phyloP scores from a whole-genome alignment of 2,797 vertebrate genomes.

The Dallia pectoralis region DNA sequence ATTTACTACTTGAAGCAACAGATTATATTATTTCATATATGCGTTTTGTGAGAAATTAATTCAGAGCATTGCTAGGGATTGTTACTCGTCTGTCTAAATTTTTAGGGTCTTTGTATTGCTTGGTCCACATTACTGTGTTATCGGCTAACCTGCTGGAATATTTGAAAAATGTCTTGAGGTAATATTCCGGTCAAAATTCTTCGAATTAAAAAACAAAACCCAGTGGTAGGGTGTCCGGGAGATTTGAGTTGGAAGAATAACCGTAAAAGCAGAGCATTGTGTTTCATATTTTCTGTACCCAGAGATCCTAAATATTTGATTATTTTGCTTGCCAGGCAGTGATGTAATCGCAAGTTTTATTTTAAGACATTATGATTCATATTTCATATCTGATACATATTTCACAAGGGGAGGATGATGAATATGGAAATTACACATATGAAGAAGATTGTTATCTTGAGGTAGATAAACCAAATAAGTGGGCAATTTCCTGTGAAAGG shows the following conservation, averaged over 20 bases:
- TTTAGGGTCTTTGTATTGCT: background rate
- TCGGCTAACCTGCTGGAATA: background rate
- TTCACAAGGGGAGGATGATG: slow-evolving; percentile 36
- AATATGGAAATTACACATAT: slow-evolving; percentile 30
- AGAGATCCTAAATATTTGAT: slow-evolving; percentile 64
- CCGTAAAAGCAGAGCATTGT: slow-evolving; percentile 23
- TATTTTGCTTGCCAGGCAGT: slow-evolving; percentile 44
- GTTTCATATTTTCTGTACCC: slow-evolving; percentile 6
- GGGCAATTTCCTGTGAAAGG: slow-evolving; percentile 54
- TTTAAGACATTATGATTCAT: slow-evolving; percentile 55
- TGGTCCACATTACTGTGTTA: background rate
- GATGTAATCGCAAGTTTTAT: slow-evolving; percentile 61
- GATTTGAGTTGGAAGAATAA: background rate
- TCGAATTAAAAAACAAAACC: background rate
- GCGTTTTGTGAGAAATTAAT: background rate
- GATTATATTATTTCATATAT: background rate
- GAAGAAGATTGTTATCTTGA: slow-evolving; percentile 30
- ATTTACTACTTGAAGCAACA: background rate
- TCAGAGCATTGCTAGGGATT: background rate
- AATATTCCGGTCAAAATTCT: background rate
- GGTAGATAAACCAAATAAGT: slow-evolving; percentile 50
- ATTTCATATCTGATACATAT: slow-evolving; percentile 64
- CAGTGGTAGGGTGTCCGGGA: slow-evolving; percentile 14
- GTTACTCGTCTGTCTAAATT: background rate
- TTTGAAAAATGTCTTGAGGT: background rate